Conservation (phyloP, 2,888 invertebrate genomes). For the Eupithecia subumbrata region DNA sequence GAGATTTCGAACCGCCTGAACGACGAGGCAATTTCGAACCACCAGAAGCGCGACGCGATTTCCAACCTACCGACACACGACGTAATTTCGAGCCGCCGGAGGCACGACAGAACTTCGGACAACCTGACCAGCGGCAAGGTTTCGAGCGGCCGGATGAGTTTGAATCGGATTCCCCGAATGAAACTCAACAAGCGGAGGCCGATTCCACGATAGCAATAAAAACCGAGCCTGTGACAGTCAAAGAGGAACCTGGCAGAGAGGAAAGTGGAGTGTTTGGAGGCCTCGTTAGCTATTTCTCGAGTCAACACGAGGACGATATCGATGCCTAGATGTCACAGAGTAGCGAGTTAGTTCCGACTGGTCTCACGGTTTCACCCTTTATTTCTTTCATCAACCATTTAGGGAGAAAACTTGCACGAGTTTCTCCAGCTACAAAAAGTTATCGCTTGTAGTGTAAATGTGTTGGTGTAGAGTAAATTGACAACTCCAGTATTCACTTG, state of each 20-base stretch:
- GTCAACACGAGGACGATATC: conserved; percentile 94
- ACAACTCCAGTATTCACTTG: conserved; percentile 33
- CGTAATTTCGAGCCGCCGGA: not conserved
- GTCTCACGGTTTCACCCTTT: not conserved
- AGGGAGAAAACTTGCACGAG: conserved; percentile 3
- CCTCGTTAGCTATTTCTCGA: conserved; percentile 95
- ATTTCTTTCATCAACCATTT: conserved; percentile 10
- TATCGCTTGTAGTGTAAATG: conserved; percentile 12
- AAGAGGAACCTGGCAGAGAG: conserved; percentile 63
- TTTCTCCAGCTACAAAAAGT: not conserved
- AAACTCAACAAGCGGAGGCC: conserved; percentile 31
- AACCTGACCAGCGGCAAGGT: not conserved
- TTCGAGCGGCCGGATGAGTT: conserved; percentile 2
- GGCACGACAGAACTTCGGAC: not conserved
- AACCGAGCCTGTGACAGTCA: conserved; percentile 28
- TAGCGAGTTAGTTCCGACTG: not conserved
- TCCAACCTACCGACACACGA: conserved; percentile 22
- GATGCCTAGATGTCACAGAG: conserved; percentile 79
- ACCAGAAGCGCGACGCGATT: conserved; percentile 25
- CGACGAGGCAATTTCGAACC: conserved; percentile 1
- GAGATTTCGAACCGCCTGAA: conserved; percentile 12
- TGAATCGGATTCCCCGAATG: conserved; percentile 27
- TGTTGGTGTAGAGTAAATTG: conserved; percentile 10
- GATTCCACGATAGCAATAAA: conserved; percentile 36
- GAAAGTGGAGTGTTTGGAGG: conserved; percentile 93